Conservation (phyloP, 2,113 vertebrate genomes). For the Nerophis ophidion region DNA sequence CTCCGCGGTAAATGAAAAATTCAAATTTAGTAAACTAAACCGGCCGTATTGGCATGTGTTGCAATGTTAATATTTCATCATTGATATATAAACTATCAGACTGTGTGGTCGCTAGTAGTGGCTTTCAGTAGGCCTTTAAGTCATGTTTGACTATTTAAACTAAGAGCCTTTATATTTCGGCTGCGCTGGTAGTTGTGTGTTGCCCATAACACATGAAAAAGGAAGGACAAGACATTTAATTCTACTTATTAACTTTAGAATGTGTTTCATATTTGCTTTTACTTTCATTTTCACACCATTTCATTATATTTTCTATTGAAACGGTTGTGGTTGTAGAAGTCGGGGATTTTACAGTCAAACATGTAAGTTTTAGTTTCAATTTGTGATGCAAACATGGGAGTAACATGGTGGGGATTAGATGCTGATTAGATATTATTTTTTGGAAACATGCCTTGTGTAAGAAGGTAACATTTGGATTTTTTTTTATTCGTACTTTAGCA, state of each 20-base stretch:
- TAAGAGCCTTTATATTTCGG: slow-evolving; percentile 12
- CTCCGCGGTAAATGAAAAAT: no score
- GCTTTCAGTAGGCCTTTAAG: no score
- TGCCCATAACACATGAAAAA: slow-evolving; percentile 19
- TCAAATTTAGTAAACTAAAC: no score
- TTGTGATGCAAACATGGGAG: slow-evolving; percentile 23
- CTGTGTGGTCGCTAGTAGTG: no score
- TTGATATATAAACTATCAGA: no score
- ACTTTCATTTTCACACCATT: slow-evolving; percentile 1
- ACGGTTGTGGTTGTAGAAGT: not conserved
- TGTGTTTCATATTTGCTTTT: fast-evolving
- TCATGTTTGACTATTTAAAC: not conserved
- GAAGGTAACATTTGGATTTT: no score
- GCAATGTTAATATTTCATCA: no score
- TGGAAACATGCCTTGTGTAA: no score
- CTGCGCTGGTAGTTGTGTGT: slow-evolving; percentile 26
- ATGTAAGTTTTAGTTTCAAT: slow-evolving; percentile 47
- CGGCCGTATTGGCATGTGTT: no score
- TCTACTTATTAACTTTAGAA: not conserved
- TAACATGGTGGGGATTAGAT: not conserved
- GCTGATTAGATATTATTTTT: not conserved
- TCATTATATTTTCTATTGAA: not conserved
- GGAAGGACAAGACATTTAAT: not conserved
- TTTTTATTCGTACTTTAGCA: no score
- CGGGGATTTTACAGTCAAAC: slow-evolving; percentile 28